These are phyloP conservation scores for Caracal caracal DNA, from an alignment of 2,113 vertebrate genomes.

Conservation along the genomic window DNA sequence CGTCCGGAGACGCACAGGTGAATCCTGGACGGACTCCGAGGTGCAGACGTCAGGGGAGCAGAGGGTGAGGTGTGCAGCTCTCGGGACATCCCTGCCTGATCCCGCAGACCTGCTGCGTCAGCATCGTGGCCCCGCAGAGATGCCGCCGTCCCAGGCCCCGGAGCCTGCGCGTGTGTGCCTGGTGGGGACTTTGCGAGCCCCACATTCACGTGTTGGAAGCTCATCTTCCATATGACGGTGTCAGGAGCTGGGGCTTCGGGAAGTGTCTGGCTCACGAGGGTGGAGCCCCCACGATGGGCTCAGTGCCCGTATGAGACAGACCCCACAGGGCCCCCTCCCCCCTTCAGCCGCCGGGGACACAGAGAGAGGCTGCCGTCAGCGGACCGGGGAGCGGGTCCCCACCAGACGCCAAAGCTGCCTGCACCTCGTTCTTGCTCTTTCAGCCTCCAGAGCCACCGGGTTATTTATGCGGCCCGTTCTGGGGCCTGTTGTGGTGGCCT, in stretches of 20 bases:
- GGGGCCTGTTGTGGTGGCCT: rapidly evolving
- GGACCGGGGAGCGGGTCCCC: background rate
- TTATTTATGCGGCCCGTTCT: rapidly evolving
- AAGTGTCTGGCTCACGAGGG: background rate
- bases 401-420: background rate
- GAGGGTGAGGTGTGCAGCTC: rapidly evolving
- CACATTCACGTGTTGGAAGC: background rate
- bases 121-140: rapidly evolving
- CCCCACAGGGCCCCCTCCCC: background rate
- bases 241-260: background rate
- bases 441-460: background rate
- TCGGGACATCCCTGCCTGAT: background rate
- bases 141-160: rapidly evolving
- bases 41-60: background rate
- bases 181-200: no score
- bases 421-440: background rate
- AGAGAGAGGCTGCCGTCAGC: rapidly evolving
- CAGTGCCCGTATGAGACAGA: background rate
- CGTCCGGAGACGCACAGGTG: rapidly evolving
- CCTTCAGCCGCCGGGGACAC: background rate
- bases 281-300: background rate
- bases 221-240: background rate
- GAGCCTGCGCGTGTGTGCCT: rapidly evolving
- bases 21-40: no score
- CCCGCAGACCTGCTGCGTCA: background rate